phyloP scores from a whole-genome alignment of 2,113 vertebrate genomes.

The Crotalus tigris region DNA sequence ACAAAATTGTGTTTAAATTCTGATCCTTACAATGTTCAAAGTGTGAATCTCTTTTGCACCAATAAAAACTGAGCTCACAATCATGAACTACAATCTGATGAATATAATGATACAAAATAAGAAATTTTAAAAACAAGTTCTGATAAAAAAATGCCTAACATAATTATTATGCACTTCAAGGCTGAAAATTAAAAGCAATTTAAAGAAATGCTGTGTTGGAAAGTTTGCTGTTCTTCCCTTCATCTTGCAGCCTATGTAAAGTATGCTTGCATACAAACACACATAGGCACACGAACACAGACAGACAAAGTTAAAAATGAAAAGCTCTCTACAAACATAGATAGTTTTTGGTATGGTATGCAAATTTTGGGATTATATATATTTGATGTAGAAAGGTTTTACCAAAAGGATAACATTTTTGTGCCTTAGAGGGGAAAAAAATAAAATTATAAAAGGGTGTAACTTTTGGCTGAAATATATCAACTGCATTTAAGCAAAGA shows the following conservation, averaged over 20 bases:
- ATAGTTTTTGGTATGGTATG: not conserved
- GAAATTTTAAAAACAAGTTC: constrained; percentile 16
- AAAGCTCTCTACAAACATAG: not conserved
- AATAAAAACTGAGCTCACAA: not conserved
- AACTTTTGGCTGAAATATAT: not conserved
- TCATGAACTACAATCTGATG: not conserved
- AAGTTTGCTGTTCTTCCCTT: not conserved
- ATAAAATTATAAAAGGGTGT: not conserved
- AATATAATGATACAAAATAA: not conserved
- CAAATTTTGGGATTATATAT: not conserved
- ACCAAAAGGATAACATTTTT: not conserved
- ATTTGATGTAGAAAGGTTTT: not conserved
- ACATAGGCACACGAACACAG: not conserved
- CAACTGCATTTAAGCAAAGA: not conserved
- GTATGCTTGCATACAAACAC: not conserved
- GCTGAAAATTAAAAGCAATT: not conserved
- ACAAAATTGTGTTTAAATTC: not conserved
- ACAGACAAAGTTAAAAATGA: not conserved
- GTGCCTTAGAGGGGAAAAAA: not conserved
- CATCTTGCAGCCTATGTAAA: not conserved
- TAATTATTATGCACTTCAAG: not conserved
- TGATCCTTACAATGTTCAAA: not conserved
- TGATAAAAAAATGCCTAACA: not conserved
- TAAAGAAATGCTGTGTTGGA: not conserved
- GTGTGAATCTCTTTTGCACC: not conserved